These are phyloP conservation scores for Porites cylindrica DNA, from an alignment of 92 coral and sea anemone species.

Conservation along the genomic window DNA sequence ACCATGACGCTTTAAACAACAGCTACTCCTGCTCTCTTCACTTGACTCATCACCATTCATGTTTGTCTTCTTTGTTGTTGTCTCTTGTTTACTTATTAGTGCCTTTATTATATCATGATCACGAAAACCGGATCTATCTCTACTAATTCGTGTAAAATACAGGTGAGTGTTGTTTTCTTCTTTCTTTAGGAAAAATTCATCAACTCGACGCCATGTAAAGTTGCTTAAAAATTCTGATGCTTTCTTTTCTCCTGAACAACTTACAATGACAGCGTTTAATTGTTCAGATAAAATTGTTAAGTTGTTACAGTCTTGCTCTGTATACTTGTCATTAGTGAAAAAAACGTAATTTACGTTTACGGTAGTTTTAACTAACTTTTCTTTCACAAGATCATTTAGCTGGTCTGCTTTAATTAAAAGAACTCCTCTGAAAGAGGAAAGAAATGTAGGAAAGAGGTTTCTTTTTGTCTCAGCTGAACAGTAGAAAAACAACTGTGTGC, in stretches of 20 bases:
- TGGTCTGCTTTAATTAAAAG: neutral
- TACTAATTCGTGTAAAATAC: neutral
- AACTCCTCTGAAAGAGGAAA: neutral
- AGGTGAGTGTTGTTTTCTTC: neutral
- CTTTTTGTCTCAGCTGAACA: neutral
- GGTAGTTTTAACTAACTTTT: neutral
- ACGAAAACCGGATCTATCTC: too few relatives aligned
- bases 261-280: neutral
- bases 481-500: neutral
- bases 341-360: neutral
- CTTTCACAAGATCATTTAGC: neutral
- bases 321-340: neutral
- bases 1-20: neutral
- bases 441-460: neutral
- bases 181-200: constrained; percentile 3
- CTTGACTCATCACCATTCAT: neutral
- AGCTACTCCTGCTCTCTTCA: neutral
- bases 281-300: constrained; percentile 1
- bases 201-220: too few relatives aligned
- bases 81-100: neutral
- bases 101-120: neutral
- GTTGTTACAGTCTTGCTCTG: neutral
- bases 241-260: constrained; percentile 34
- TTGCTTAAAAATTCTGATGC: constrained; percentile 9
- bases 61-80: neutral